Conservation (phyloP, 37 sponge, comb jelly and placozoan genomes). For the Bolinopsis microptera region DNA sequence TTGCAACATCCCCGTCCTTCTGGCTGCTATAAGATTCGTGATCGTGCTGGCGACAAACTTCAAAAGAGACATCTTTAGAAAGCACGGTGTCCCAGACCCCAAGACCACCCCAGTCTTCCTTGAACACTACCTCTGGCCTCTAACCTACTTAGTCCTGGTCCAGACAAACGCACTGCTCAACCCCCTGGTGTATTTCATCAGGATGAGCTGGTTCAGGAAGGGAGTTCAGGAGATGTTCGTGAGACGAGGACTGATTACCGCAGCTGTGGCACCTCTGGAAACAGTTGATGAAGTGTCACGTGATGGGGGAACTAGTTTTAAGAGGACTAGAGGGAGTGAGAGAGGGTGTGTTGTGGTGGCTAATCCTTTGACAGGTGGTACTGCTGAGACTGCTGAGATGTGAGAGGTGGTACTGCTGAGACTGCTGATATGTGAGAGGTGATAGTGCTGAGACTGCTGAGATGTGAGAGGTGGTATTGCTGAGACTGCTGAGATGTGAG, state of each 20-base stretch:
- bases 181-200: constrained; percentile 27
- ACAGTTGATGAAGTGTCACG: no score
- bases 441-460: no score
- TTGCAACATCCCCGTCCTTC: constrained; percentile 51
- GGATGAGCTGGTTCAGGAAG: constrained; percentile 49
- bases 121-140: constrained; percentile 42
- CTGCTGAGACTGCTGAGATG: no score
- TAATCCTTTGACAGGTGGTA: no score
- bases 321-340: no score
- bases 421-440: no score
- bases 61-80: background rate
- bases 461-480: no score
- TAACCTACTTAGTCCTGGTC: constrained; percentile 28
- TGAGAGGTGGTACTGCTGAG: no score
- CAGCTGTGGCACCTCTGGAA: no score
- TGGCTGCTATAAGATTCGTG: background rate
- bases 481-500: no score
- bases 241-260: background rate
- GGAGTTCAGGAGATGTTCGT: background rate
- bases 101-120: background rate
- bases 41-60: background rate
- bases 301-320: no score
- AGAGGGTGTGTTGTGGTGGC: no score
- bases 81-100: background rate
- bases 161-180: constrained; percentile 21